Evolutionary conservation across 2,113 vertebrate genomes (phyloP).

Genomic region (Cebus imitator): DNA sequence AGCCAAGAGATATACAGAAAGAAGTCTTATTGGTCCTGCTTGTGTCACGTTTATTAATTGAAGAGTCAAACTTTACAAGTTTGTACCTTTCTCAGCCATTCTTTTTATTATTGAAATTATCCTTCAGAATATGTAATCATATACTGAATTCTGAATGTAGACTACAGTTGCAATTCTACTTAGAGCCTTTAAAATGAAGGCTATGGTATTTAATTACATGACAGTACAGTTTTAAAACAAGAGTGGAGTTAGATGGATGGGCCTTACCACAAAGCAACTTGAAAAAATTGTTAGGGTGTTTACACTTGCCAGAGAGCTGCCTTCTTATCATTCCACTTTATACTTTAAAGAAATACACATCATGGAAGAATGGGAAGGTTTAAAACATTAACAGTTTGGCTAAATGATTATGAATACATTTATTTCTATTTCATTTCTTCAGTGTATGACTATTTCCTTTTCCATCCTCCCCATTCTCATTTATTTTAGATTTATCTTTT

Average conservation of each 20-base stretch:
- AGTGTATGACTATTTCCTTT: neutral
- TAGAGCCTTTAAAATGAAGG: constrained; percentile 22
- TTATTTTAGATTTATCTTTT: constrained; percentile 61
- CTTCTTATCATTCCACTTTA: constrained; percentile 59
- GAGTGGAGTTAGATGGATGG: neutral
- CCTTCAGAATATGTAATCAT: neutral
- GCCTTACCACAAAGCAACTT: constrained; percentile 42
- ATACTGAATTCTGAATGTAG: neutral
- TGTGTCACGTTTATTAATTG: neutral
- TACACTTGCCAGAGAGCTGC: constrained; percentile 33
- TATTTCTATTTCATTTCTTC: constrained; percentile 51
- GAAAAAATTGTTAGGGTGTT: constrained; percentile 32
- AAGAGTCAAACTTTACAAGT: neutral
- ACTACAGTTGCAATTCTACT: neutral
- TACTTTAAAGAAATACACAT: constrained; percentile 66
- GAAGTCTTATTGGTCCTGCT: neutral
- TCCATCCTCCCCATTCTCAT: neutral
- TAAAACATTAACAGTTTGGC: constrained; percentile 64
- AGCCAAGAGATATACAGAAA: neutral
- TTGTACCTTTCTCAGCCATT: neutral
- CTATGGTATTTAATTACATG: neutral
- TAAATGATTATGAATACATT: constrained; percentile 54
- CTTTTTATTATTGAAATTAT: constrained; percentile 15
- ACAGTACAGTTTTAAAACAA: constrained; percentile 23
- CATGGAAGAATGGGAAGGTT: constrained; percentile 67